These are phyloP conservation scores for Diplosoma virens DNA, from an alignment of 23 tunicate genomes.

Conservation along the genomic window DNA sequence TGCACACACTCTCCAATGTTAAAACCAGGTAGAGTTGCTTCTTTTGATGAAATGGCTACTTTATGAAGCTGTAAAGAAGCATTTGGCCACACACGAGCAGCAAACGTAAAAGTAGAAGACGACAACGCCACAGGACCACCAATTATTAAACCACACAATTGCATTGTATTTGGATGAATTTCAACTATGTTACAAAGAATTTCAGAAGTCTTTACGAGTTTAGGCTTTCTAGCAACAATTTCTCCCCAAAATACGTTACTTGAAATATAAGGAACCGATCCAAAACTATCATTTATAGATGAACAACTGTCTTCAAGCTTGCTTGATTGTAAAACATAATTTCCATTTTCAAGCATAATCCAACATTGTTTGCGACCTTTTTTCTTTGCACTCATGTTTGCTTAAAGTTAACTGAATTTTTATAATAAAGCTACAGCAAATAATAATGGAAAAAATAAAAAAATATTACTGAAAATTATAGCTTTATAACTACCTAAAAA, in stretches of 20 bases:
- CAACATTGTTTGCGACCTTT: slow-evolving; percentile 5
- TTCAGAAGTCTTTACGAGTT: slow-evolving; percentile 23
- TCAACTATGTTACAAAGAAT: slow-evolving; percentile 15
- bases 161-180: slow-evolving; percentile 73
- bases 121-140: slow-evolving; percentile 52
- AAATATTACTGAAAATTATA: too few relatives aligned
- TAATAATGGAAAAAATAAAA: too few relatives aligned
- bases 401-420: too few relatives aligned
- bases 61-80: slow-evolving; percentile 31
- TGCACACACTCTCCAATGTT: background rate
- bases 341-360: background rate
- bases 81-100: slow-evolving; percentile 60
- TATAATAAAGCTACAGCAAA: too few relatives aligned
- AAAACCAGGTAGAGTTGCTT: background rate
- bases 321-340: background rate
- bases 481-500: too few relatives aligned
- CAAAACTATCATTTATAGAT: background rate
- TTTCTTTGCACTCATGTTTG: slow-evolving; percentile 12
- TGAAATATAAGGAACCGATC: background rate
- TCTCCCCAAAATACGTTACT: slow-evolving; percentile 38
- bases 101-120: background rate
- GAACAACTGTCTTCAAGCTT: background rate
- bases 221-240: slow-evolving; percentile 12
- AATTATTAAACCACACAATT: slow-evolving; percentile 59
- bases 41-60: background rate